These are phyloP conservation scores for Thereuonema tuberculata DNA, from an alignment of 1,140 invertebrate genomes.

Conservation along the genomic window DNA sequence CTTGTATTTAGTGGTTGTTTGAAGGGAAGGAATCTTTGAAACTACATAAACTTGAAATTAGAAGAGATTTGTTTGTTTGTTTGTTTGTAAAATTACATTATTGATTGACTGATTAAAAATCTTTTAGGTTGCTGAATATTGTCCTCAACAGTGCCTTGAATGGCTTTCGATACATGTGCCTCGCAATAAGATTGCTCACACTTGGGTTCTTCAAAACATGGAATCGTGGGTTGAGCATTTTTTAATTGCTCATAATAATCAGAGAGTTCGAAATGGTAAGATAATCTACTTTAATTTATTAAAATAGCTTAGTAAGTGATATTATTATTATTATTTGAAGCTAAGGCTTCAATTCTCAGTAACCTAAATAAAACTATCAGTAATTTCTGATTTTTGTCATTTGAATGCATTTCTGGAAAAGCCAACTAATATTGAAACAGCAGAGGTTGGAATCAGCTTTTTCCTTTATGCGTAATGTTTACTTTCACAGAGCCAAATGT, in stretches of 20 bases:
- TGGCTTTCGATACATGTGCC: constrained; percentile 71
- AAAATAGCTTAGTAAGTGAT: not conserved
- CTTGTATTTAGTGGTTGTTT: no score
- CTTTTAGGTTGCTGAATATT: constrained; percentile 52
- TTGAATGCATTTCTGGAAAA: no score
- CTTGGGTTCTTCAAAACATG: constrained; percentile 71
- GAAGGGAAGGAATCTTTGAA: no score
- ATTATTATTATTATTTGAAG: not conserved
- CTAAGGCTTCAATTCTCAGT: no score
- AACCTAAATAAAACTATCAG: not conserved
- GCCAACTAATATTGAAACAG: no score
- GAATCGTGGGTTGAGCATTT: constrained; percentile 83
- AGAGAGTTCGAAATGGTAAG: constrained; percentile 62
- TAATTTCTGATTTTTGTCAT: constrained; percentile 4
- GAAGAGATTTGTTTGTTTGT: no score
- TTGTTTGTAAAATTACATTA: not conserved
- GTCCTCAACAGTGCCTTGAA: constrained; percentile 76
- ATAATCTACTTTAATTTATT: no score
- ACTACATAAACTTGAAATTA: no score
- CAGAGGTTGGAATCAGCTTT: no score
- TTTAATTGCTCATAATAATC: constrained; percentile 67
- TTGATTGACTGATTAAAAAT: not conserved
- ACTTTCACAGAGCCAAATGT: no score
- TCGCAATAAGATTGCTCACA: constrained; percentile 72
- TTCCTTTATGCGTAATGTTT: no score